Base-by-base conservation (phyloP, 2,888 invertebrate species). In the Apotomis capreana region DNA sequence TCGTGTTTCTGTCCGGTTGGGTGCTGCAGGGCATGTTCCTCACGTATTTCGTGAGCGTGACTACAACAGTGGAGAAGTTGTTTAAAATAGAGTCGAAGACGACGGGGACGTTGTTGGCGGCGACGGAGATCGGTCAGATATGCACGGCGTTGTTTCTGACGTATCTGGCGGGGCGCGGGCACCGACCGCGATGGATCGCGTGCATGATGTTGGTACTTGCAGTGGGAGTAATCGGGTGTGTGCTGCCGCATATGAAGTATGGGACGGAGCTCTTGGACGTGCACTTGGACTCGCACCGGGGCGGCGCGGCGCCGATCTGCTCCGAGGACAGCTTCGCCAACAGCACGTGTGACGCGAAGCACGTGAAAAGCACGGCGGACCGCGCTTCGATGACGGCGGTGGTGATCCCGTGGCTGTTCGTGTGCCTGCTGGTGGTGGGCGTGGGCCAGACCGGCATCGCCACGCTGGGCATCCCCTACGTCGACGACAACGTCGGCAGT, bases 381-480 rank as follows among this genome's bases (percentile, higher is more conserved):
- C 96, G 97, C 79, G 95, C 95, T 57, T 95, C 95, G 80, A 97
- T 97, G 83, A 96, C 96, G 13, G 95, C 96, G 68, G 95, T 97
- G 73, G 97, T 98, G 65, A 94, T 98, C 78, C 96, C 96, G 68
- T 97, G 98, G 92, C 97, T 98, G 89, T 97, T 98, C 90, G 94
- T 97, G 79, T 97, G 97, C 81, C 92, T 98, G 78, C 94, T 98
- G 68, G 97, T 97, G 73, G 97, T 98, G 54, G 98, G 98, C 64
- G 96, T 98, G 89, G 98, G 98, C 0, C 98, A 98, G 91, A 98
- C 98, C 0, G 97, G 98, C 12, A 97, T 98, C 70, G 97, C 97
- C 79, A 98, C 98, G 26, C 94, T 98, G 57, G 98, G 98, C 15
- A 98, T 98, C 81, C 98, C 98, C 4, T 98, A 97, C 87, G 97